Base-by-base conservation (phyloP, 2,797 vertebrate genomes). In the Aeoliscus strigatus region DNA sequence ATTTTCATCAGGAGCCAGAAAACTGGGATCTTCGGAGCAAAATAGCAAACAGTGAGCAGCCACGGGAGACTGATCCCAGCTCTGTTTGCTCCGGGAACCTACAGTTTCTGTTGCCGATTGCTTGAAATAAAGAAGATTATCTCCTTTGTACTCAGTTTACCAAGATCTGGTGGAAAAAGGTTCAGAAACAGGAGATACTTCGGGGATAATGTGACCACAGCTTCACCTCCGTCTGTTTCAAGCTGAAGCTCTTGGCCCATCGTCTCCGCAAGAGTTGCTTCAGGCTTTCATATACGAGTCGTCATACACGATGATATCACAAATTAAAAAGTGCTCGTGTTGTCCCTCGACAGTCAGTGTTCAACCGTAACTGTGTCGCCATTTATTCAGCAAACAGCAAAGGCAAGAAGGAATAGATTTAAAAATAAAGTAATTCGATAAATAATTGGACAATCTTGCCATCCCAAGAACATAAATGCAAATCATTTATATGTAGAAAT, bases 1-100 rank as follows among this genome's bases (percentile, higher is more conserved):
- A 80, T 84, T 79, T 85, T 75, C 65, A 74, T 79, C 59, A 75
- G 65, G 40, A 59, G 31, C 50, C 50, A 45, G 60, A 58, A 56
- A 73, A 65, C 41, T 57, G 27, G 43, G 75, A 75, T 71, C 55
- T 62, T 50, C 55, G 66, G 70, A 58, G 67, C 30, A 69, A 60
- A 74, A 66, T 56, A 72, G 29, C 54, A 27, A 24, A 51, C 55
- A 40, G 64, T 45, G 47, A 45, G 42, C 46, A 66, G 64, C 47
- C 65, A 63, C 39, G 3, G 62, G 59, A 73, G 73, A 75, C 74
- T 66, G 55, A 64, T 62, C 70, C 78, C 64, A 50, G 47, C 70
- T 60, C 48, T 30, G n/a, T 66, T 60, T 71, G 51, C 29, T 58
- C 32, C 45, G 30, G 51, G 60, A 71, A 72, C 71, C 61, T 67